phyloP scores from a whole-genome alignment of 2,888 invertebrate genomes.

The Cosmia trapezina region DNA sequence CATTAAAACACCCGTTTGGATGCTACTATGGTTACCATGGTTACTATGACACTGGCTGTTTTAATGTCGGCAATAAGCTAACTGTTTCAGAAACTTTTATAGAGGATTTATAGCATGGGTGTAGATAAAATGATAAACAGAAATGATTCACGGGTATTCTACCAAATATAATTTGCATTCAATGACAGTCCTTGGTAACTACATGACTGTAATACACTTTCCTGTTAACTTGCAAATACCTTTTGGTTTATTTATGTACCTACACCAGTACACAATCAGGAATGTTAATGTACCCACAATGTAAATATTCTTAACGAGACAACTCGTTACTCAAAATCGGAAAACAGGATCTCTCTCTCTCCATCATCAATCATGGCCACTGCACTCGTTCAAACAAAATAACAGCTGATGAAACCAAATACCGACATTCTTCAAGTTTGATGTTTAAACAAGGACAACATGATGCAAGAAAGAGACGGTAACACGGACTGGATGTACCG shows the following conservation, averaged over 20 bases:
- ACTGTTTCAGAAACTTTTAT: too few species aligned
- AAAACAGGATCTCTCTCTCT: slow-evolving; percentile 55
- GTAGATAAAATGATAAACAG: not conserved
- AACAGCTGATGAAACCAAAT: slow-evolving; percentile 68
- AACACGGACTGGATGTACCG: slow-evolving; percentile 69
- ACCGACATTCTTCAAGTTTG: slow-evolving; percentile 58
- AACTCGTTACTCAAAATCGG: slow-evolving; percentile 58
- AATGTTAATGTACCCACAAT: slow-evolving; percentile 46
- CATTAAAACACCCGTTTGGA: too few species aligned
- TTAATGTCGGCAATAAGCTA: too few species aligned
- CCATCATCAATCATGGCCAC: slow-evolving; percentile 58
- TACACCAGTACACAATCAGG: slow-evolving; percentile 15
- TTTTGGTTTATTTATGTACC: slow-evolving; percentile 44
- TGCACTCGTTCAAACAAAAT: slow-evolving; percentile 57
- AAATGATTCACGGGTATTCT: not conserved
- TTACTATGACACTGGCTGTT: too few species aligned
- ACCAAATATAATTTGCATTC: slow-evolving; percentile 26
- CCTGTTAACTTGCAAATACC: slow-evolving; percentile 32
- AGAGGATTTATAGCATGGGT: too few species aligned
- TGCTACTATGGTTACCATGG: too few species aligned
- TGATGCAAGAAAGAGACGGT: slow-evolving; percentile 56
- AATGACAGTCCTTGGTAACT: not conserved
- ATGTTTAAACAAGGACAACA: slow-evolving; percentile 58
- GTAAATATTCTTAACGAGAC: slow-evolving; percentile 48
- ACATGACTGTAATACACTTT: slow-evolving; percentile 16